Evolutionary conservation across 1,140 invertebrate species (phyloP).

Genomic region (Heliconius melpomene): DNA sequence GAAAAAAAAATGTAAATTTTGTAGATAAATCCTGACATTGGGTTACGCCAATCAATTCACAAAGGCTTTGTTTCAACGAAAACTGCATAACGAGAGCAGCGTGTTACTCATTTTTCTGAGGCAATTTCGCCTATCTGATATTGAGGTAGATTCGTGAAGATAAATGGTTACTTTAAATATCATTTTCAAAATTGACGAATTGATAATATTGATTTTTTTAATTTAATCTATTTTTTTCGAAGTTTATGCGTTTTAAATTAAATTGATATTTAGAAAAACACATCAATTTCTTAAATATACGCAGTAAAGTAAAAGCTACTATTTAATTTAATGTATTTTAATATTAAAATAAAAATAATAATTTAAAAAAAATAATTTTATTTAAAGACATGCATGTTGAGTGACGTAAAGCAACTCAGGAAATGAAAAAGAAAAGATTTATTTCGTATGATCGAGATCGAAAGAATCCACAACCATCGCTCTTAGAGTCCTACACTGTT

Average conservation of each 20-base stretch:
- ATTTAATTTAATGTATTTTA: no score
- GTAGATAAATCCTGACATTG: not conserved
- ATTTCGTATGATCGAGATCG: not conserved
- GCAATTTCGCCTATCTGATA: not conserved
- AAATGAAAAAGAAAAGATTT: no score
- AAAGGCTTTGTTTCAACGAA: constrained; percentile 6
- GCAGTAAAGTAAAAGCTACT: no score
- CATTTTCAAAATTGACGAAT: not conserved
- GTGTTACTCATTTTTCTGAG: not conserved
- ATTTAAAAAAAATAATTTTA: no score
- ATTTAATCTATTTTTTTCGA: no score
- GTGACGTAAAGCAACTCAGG: no score
- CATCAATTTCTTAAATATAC: no score
- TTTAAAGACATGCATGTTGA: no score
- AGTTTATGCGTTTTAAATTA: no score
- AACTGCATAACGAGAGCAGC: constrained; percentile 9
- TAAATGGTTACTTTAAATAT: not conserved
- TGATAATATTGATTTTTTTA: not conserved
- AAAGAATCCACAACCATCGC: not conserved
- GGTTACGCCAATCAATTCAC: not conserved
- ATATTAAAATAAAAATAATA: no score
- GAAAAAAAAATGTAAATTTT: not conserved
- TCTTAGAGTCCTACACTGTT: not conserved
- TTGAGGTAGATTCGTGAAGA: not conserved
- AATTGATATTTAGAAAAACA: no score